Evolutionary conservation across 2,113 vertebrate species (phyloP).

Genomic region (Gambusia affinis): DNA sequence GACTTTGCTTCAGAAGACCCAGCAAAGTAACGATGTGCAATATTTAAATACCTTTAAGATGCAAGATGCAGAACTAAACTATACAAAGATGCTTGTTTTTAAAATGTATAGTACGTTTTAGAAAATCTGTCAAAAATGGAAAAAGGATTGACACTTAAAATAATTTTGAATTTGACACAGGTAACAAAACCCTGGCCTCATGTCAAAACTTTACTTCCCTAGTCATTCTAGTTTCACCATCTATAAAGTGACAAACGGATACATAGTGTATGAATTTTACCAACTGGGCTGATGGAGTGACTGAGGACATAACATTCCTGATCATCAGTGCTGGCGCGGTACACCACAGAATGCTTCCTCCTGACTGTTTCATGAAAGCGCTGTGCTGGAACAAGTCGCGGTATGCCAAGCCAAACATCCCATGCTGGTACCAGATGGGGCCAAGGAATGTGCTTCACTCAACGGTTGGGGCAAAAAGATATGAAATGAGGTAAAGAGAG

Average conservation of each 20-base stretch:
- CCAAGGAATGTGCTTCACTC: slow-evolving; percentile 75
- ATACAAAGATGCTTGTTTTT: neutral
- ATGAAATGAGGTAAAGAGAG: slow-evolving; percentile 34
- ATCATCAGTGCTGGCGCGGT: slow-evolving; percentile 58
- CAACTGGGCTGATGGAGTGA: slow-evolving; percentile 33
- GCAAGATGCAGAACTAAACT: neutral
- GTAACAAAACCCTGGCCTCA: neutral
- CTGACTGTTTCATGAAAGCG: slow-evolving; percentile 70
- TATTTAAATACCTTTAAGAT: no score
- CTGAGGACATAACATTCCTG: slow-evolving; percentile 60
- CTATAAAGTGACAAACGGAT: neutral
- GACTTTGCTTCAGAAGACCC: neutral
- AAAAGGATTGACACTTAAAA: neutral
- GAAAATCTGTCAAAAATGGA: neutral
- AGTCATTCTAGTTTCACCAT: neutral
- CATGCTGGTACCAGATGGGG: slow-evolving; percentile 80
- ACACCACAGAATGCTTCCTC: slow-evolving; percentile 67
- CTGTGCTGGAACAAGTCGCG: slow-evolving; percentile 68
- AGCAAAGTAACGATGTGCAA: no score
- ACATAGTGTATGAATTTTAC: slow-evolving; percentile 26
- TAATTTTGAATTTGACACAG: neutral
- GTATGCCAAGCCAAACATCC: slow-evolving; percentile 77
- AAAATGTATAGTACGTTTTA: neutral
- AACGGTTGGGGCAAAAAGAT: slow-evolving; percentile 56
- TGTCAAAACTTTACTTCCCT: neutral